phyloP scores from a whole-genome alignment of 2,797 vertebrate genomes.

The Enteromius thamalakanensis region DNA sequence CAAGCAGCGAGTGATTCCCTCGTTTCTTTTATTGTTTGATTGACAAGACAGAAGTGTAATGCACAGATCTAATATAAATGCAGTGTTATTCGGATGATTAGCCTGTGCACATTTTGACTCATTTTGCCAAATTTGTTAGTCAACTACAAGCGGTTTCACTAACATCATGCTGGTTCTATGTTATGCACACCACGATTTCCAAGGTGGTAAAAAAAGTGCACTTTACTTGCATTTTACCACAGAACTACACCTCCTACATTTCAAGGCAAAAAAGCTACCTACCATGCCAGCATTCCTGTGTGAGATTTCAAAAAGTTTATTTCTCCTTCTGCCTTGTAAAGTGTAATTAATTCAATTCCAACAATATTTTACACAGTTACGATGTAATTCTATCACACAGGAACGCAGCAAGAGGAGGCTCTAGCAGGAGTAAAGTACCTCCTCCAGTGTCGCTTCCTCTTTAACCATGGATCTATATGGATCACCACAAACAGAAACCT shows the following conservation, averaged over 20 bases:
- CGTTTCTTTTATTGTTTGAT: neutral
- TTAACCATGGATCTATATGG: conserved; percentile 62
- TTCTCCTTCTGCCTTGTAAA: neutral
- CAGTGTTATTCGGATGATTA: no score
- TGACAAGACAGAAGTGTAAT: neutral
- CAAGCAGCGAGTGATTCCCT: neutral
- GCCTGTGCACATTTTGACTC: neutral
- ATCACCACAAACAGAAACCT: conserved; percentile 25
- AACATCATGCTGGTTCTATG: neutral
- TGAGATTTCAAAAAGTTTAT: neutral
- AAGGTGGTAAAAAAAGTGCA: neutral
- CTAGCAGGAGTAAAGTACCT: conserved; percentile 77
- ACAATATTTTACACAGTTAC: neutral
- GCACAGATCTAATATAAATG: no score
- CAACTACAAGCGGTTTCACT: neutral
- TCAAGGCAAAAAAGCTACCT: neutral
- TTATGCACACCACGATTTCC: neutral
- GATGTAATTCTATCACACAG: conserved; percentile 46
- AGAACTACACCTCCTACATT: neutral
- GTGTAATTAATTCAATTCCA: neutral
- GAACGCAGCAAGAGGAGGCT: conserved; percentile 46
- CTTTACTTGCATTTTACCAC: neutral
- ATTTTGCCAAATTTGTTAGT: neutral
- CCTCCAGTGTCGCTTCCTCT: conserved; percentile 76
- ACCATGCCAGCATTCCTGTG: conserved; percentile 54